Percentiles rank a stretch among this genome's conserved stretches.
These are phyloP conservation scores for Tigriopus japonicus DNA, from an alignment of 1,140 invertebrate species.

Conservation along the genomic window DNA sequence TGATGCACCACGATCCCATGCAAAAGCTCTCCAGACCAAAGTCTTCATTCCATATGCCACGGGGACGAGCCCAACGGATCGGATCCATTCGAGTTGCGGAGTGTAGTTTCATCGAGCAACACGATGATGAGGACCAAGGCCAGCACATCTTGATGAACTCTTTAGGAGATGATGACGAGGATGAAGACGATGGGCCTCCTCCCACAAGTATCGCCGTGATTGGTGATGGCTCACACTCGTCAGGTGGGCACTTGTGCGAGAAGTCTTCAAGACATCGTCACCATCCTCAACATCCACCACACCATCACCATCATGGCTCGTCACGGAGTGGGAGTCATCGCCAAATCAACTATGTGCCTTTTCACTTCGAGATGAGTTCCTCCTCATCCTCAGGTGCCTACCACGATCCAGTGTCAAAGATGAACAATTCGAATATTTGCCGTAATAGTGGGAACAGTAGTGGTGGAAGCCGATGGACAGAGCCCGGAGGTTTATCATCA, in stretches of 20 bases:
- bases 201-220: not conserved
- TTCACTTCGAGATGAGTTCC: too few species aligned
- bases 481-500: too few species aligned
- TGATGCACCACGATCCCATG: not conserved
- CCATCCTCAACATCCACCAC: not conserved
- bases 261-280: not conserved
- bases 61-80: not conserved
- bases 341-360: too few species aligned
- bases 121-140: not conserved
- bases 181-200: not conserved
- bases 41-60: too few species aligned
- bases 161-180: not conserved
- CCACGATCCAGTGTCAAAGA: too few species aligned
- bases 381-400: too few species aligned
- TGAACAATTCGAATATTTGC: too few species aligned
- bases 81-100: not conserved
- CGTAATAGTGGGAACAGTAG: too few species aligned
- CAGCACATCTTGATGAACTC: not conserved
- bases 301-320: not conserved
- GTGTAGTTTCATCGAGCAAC: not conserved
- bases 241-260: not conserved
- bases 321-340: too few species aligned
- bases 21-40: too few species aligned
- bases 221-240: not conserved
- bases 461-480: too few species aligned